Conservation (phyloP, 2,113 vertebrate species). For the Pachycephala philippinensis region DNA sequence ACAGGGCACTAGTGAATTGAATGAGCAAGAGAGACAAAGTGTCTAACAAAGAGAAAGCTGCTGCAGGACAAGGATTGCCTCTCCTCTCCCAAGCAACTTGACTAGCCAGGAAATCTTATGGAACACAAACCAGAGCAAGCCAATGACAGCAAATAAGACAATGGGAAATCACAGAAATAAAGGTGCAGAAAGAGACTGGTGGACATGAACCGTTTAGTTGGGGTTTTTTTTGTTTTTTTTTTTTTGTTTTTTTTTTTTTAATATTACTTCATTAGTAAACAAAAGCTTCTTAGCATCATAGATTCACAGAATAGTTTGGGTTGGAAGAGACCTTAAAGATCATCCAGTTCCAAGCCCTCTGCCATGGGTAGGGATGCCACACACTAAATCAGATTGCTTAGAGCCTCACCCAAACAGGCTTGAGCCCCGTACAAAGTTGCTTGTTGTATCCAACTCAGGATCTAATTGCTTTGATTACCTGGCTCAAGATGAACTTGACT, state of each 20-base stretch:
- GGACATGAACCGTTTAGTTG: background rate
- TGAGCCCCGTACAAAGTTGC: background rate
- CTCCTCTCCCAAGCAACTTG: background rate
- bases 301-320: background rate
- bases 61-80: background rate
- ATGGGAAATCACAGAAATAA: background rate
- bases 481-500: background rate
- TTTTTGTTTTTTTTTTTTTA: background rate
- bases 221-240: background rate
- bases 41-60: background rate
- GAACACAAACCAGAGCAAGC: background rate
- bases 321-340: background rate
- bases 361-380: background rate
- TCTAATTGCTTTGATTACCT: background rate
- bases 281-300: background rate
- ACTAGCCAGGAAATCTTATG: background rate
- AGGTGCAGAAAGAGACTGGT: background rate
- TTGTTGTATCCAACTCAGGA: background rate
- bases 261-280: background rate
- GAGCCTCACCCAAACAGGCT: background rate
- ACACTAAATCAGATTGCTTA: background rate
- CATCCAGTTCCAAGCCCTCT: background rate
- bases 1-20: slow-evolving; percentile 11
- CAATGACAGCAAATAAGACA: background rate
- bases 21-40: slow-evolving; percentile 15